Evolutionary conservation across 1,140 invertebrate species (phyloP).

Genomic region (Lepidostoma basale): DNA sequence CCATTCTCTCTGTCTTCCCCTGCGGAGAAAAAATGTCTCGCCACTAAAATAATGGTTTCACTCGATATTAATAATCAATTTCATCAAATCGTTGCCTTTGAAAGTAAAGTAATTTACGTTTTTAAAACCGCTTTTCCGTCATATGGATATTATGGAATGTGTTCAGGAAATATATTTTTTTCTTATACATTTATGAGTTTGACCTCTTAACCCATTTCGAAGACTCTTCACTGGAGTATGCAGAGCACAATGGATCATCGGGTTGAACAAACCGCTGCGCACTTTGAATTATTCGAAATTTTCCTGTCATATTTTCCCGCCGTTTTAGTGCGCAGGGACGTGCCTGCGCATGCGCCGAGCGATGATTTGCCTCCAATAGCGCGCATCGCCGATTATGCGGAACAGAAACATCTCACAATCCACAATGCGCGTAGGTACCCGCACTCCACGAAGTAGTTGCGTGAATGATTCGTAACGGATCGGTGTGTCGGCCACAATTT

Average conservation of each 20-base stretch:
- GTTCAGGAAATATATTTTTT: background rate
- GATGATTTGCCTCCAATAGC: conserved; percentile 35
- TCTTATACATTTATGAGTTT: background rate
- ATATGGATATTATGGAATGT: background rate
- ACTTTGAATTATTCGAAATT: background rate
- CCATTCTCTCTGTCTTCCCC: too few relatives aligned
- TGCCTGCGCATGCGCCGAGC: conserved; percentile 37
- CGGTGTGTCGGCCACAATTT: background rate
- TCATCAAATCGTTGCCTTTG: background rate
- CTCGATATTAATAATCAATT: background rate
- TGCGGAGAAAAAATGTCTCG: too few relatives aligned
- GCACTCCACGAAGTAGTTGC: background rate
- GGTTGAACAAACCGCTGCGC: conserved; percentile 18
- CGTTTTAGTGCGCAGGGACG: conserved; percentile 17
- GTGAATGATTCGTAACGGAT: background rate
- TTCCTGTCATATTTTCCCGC: background rate
- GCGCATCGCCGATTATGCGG: conserved; percentile 37
- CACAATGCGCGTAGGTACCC: background rate
- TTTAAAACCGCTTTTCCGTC: background rate
- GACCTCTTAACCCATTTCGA: background rate
- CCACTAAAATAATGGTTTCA: too few relatives aligned
- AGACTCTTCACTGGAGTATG: background rate
- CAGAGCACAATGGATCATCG: background rate
- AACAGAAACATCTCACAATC: conserved; percentile 21
- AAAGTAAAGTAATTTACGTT: background rate